Base-by-base conservation (phyloP, 2,113 vertebrate genomes). In the Tragelaphus strepsiceros region DNA sequence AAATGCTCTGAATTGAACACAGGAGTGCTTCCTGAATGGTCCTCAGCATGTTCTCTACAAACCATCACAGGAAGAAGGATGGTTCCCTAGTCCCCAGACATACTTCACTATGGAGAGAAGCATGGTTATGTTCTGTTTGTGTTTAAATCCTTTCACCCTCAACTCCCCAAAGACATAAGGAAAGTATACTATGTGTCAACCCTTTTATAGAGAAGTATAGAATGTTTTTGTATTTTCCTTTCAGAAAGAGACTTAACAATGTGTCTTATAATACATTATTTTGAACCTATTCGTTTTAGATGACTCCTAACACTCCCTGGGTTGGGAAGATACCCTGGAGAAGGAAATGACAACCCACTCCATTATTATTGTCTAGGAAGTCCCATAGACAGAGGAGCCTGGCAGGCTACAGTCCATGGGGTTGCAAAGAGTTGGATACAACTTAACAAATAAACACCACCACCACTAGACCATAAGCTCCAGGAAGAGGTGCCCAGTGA, bases 11-110 rank as follows among this genome's bases (percentile, higher is more conserved):
- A 43, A 13, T 1, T 54, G 5, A 30, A 61, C 10, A 2, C 14
- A 43, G 26, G 4, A 24, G 9, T 2, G 10, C 3, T 16, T 0
- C 16, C 0, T 16, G 6, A 43, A 19, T 3, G 12, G 0, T 2
- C 2, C 0, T 35, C 11, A 74, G 1, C 26, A 14, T 16, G 32
- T 15, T 2, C 13, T 84, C 28, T 28, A 77, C 1, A 64, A 13
- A 62, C 13, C 19, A 17, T 13, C 7, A 35, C 14, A 51, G 35
- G n/a, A 62, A 43, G 51, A 89, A 91, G 11, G 6, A 6, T 35
- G 16, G 14, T 12, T 43, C 8, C 77, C 61, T 56, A 30, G 51
- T 49, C 1, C 6, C 5, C 26, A 86, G 71, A 11, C 4, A 39
- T 3, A 30, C 2, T 89, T 56, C 7, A 26, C 2, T 7, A 9